Evolutionary conservation across 2,797 vertebrate species (phyloP).

Genomic region (Chloroceryle inda): DNA sequence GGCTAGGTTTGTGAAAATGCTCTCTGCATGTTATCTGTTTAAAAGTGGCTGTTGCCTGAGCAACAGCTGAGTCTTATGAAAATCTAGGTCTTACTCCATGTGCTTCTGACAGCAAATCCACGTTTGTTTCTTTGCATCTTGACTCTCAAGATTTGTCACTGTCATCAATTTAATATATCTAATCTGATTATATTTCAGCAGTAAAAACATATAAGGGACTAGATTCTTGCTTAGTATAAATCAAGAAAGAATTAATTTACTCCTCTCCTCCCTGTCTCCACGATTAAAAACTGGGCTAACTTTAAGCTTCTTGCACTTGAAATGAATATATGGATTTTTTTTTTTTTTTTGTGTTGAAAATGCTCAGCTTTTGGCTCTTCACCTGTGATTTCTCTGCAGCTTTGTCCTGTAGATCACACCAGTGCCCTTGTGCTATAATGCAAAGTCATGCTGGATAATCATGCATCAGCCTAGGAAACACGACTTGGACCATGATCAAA

Average conservation of each 20-base stretch:
- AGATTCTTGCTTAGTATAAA: background rate
- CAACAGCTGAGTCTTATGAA: slow-evolving; percentile 37
- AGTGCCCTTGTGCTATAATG: slow-evolving; percentile 19
- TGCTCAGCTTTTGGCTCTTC: background rate
- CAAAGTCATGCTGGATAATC: slow-evolving; percentile 67
- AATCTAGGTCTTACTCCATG: slow-evolving; percentile 44
- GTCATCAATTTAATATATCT: background rate
- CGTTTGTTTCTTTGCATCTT: background rate
- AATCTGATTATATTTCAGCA: slow-evolving; percentile 12
- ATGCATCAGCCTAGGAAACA: slow-evolving; percentile 21
- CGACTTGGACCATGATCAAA: slow-evolving; percentile 27
- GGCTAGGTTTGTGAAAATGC: background rate
- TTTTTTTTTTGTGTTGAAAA: background rate
- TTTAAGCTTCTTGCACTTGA: background rate
- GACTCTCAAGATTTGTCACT: background rate
- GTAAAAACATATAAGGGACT: background rate
- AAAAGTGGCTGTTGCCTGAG: slow-evolving; percentile 49
- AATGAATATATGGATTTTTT: background rate
- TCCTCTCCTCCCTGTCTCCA: background rate
- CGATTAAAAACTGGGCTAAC: background rate
- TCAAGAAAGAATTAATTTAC: background rate
- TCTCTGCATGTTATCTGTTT: background rate
- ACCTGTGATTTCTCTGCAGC: slow-evolving; percentile 3
- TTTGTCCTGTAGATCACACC: background rate
- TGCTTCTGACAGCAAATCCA: slow-evolving; percentile 22